Evolutionary conservation across 2,888 invertebrate species (phyloP).

Genomic region (Danaus chrysippus): DNA sequence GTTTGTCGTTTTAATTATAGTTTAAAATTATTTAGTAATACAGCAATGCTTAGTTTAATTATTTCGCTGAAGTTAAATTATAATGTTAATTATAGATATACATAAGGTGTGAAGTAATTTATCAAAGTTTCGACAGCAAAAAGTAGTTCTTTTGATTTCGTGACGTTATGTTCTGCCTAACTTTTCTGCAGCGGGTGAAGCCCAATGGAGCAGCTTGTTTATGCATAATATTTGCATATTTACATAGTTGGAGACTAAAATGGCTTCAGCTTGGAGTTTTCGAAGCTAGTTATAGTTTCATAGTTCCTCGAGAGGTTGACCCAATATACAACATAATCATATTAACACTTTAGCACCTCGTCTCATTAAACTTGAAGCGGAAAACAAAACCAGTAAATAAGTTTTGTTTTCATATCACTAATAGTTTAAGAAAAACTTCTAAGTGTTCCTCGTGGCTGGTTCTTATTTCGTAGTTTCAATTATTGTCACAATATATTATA

Average conservation of each 20-base stretch:
- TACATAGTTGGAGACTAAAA: slow-evolving; percentile 30
- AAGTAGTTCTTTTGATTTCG: slow-evolving; percentile 23
- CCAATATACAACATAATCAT: not conserved
- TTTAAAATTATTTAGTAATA: too few relatives aligned
- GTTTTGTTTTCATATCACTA: not conserved
- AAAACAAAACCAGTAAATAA: not conserved
- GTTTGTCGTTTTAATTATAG: too few relatives aligned
- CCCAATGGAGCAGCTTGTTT: slow-evolving; percentile 32
- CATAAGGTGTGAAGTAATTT: not conserved
- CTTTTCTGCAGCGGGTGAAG: slow-evolving; percentile 30
- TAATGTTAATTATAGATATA: not conserved
- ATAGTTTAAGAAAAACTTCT: not conserved
- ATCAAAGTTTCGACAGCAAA: slow-evolving; percentile 7
- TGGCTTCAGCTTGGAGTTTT: slow-evolving; percentile 24
- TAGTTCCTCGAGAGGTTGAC: slow-evolving; percentile 9
- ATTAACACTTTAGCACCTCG: slow-evolving; percentile 4
- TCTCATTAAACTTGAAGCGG: slow-evolving; percentile 7
- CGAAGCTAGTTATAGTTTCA: slow-evolving; percentile 19
- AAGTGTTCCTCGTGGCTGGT: not conserved
- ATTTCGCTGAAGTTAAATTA: not conserved
- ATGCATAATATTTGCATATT: slow-evolving; percentile 34
- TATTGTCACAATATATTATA: too few relatives aligned
- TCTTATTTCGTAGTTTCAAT: not conserved
- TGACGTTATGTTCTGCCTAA: slow-evolving; percentile 22
- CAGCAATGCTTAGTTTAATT: too few relatives aligned